Conservation (phyloP, 2,797 vertebrate species). For the Sternarchorhynchus goeldii region DNA sequence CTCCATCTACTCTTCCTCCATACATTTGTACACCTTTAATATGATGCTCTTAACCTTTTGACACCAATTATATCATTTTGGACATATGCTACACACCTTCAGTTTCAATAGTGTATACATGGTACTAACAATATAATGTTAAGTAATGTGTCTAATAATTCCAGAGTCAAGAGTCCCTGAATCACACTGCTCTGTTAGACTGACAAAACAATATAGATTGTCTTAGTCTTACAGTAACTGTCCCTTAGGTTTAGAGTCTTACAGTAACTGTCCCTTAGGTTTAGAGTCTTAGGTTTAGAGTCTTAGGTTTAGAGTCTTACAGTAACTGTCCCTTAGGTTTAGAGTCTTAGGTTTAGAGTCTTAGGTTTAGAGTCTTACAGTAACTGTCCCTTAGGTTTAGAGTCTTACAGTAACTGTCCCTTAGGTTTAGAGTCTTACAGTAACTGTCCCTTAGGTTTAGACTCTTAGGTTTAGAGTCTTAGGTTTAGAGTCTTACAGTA, state of each 20-base stretch:
- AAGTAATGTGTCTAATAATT: neutral
- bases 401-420: too few relatives aligned
- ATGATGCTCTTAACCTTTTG: conserved; percentile 14
- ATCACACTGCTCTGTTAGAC: neutral
- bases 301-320: too few relatives aligned
- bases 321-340: too few relatives aligned
- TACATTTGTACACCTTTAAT: conserved; percentile 11
- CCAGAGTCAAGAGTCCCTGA: neutral
- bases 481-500: neutral
- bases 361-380: too few relatives aligned
- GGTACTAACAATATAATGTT: too few relatives aligned
- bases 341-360: too few relatives aligned
- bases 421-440: too few relatives aligned
- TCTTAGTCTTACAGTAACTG: neutral
- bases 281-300: too few relatives aligned
- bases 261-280: neutral
- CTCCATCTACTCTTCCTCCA: conserved; percentile 34
- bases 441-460: too few relatives aligned
- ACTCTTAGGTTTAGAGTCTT: too few relatives aligned
- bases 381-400: too few relatives aligned
- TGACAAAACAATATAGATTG: neutral
- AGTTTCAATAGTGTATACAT: neutral
- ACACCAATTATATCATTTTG: neutral
- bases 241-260: neutral
- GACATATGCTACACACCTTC: neutral